These are phyloP conservation scores for Huso huso DNA, from an alignment of 2,797 vertebrate species.

Conservation along the genomic window DNA sequence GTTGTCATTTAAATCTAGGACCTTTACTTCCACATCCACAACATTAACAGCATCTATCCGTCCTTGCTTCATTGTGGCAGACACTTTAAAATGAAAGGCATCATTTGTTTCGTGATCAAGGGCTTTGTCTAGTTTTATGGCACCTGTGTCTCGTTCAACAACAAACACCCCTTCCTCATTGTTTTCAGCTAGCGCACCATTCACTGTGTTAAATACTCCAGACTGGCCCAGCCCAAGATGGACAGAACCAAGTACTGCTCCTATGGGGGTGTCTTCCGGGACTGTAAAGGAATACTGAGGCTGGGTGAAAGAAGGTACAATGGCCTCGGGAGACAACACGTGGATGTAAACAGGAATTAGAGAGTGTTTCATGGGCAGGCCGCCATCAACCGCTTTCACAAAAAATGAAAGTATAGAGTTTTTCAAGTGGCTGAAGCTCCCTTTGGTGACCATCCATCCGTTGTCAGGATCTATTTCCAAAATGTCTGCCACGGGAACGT, in stretches of 20 bases:
- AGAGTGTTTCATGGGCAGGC: constrained; percentile 79
- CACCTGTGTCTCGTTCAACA: constrained; percentile 79
- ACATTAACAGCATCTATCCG: constrained; percentile 74
- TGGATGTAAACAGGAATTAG: constrained; percentile 91
- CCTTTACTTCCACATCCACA: constrained; percentile 80
- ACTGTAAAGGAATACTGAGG: constrained; percentile 78
- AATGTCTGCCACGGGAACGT: constrained; percentile 75
- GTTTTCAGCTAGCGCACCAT: constrained; percentile 75
- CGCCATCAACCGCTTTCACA: constrained; percentile 89
- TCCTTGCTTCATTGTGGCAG: constrained; percentile 68
- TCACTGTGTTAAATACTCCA: constrained; percentile 63
- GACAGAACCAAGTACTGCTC: constrained; percentile 73
- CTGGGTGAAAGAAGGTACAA: constrained; percentile 79
- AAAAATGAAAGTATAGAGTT: constrained; percentile 90
- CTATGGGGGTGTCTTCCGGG: constrained; percentile 78
- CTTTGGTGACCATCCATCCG: constrained; percentile 95
- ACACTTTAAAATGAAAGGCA: constrained; percentile 79
- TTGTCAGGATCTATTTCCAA: constrained; percentile 96
- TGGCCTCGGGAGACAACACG: constrained; percentile 74
- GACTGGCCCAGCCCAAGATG: constrained; percentile 45
- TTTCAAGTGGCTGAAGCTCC: constrained; percentile 77
- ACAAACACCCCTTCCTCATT: constrained; percentile 79
- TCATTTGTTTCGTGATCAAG: constrained; percentile 76
- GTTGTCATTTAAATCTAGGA: constrained; percentile 91
- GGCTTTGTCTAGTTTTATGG: constrained; percentile 83